Base-by-base conservation (phyloP, 2,113 vertebrate genomes). In the Tylochromis polylepis region DNA sequence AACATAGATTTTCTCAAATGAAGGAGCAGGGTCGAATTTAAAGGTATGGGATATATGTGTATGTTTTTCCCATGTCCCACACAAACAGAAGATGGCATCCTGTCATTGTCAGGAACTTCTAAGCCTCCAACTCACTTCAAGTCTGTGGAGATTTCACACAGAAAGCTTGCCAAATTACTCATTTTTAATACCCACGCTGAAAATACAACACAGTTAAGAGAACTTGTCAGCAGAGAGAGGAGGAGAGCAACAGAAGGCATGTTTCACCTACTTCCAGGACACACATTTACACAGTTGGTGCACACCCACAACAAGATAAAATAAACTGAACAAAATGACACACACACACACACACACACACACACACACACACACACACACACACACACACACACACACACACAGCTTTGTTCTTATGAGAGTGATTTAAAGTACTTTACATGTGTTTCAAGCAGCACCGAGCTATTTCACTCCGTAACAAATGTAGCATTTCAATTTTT, bases 191-290 rank as follows among this genome's bases (percentile, higher is more conserved):
- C 88, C 88, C 85, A 91, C 82, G 24, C 92, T 90, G 70, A 82
- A 90, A 93, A 86, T 86, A 85, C 78, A 87, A 89, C 84, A 67
- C 87, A 88, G 92, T 81, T 89, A 86, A 90, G 85, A 84, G 56
- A 90, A 92, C 81, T 85, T 93, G 83, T 92, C 80, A 75, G 53
- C 51, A 83, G 80, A 72, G 87, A 90, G 88, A 89, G 77, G 81
- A 85, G 86, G 84, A 81, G 89, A 92, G 89, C 81, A 90, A 89
- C 92, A 94, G 90, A 87, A 89, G 88, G 89, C 93, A 90, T 90
- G 92, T 90, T 94, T 94, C 92, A 94, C 90, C 93, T 88, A 92
- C 82, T 94, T 94, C 86, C 80, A 88, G 86, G 81, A 79, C 84
- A 87, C 87, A 90, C 89, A 90, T 89, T 93, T 87, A 88, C 91